Percentiles rank a stretch among this genome's conserved stretches.
phyloP scores from a whole-genome alignment of 2,888 invertebrate species.

The Agrochola lychnidis region DNA sequence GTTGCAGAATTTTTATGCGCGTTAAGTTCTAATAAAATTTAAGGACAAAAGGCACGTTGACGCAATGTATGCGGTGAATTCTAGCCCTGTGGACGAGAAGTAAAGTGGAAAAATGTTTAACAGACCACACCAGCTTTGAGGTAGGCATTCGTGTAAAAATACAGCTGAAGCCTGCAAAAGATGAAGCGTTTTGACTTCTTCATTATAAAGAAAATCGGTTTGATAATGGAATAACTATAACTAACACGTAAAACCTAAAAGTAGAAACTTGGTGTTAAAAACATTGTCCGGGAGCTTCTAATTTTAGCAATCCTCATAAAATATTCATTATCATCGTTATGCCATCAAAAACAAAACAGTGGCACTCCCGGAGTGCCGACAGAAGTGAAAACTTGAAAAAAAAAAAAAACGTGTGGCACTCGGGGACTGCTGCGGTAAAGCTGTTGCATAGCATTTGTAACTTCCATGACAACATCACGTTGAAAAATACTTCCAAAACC shows the following conservation, averaged over 20 bases:
- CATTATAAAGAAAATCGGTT: background rate
- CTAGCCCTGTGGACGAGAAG: no score
- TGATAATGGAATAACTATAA: background rate
- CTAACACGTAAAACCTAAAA: background rate
- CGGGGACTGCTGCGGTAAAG: no score
- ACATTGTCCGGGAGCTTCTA: background rate
- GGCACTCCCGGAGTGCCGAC: no score
- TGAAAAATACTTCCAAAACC: no score
- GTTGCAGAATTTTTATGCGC: background rate
- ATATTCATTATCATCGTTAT: background rate
- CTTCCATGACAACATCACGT: no score
- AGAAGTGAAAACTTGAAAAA: no score
- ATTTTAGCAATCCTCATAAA: background rate
- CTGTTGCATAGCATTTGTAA: no score
- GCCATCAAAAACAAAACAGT: background rate
- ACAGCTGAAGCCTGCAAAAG: background rate
- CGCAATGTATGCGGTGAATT: background rate
- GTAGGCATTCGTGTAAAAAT: background rate
- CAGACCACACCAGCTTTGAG: background rate
- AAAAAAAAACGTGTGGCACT: no score
- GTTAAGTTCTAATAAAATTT: background rate
- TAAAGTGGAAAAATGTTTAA: background rate
- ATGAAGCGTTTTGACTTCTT: background rate
- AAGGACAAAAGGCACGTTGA: background rate
- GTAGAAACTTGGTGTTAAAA: background rate